Evolutionary conservation across 2,113 vertebrate species (phyloP).

Genomic region (Malurus melanocephalus): DNA sequence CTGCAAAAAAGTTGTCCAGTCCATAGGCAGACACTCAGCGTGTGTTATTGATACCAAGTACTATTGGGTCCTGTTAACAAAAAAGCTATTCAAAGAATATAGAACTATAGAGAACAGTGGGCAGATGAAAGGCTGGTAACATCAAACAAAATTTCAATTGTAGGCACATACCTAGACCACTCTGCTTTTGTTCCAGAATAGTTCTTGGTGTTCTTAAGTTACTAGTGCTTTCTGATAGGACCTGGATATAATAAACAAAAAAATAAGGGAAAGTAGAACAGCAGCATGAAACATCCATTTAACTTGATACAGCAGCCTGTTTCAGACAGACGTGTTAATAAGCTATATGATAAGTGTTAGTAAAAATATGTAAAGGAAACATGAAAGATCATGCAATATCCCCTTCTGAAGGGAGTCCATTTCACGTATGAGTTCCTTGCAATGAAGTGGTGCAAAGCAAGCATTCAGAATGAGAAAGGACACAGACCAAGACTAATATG

Average conservation of each 20-base stretch:
- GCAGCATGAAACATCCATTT: constrained; percentile 44
- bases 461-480: constrained; percentile 76
- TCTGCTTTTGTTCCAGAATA: constrained; percentile 83
- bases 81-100: constrained; percentile 5
- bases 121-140: constrained; percentile 1
- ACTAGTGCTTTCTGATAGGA: constrained; percentile 82
- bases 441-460: constrained; percentile 78
- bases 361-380: constrained; percentile 71
- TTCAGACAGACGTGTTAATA: constrained; percentile 86
- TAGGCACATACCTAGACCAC: constrained; percentile 81
- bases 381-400: constrained; percentile 84
- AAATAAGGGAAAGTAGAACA: constrained; percentile 61
- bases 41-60: constrained; percentile 6
- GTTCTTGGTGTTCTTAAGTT: constrained; percentile 77
- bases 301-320: constrained; percentile 73
- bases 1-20: not conserved
- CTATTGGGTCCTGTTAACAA: constrained; percentile 44
- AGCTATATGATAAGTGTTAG: constrained; percentile 85
- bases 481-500: constrained; percentile 71
- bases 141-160: constrained; percentile 1
- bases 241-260: constrained; percentile 72
- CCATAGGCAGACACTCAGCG: not conserved
- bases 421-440: constrained; percentile 78
- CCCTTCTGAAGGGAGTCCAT: constrained; percentile 78
- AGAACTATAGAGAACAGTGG: not conserved